Conservation (phyloP, 2,113 vertebrate genomes). For the Alces alces region DNA sequence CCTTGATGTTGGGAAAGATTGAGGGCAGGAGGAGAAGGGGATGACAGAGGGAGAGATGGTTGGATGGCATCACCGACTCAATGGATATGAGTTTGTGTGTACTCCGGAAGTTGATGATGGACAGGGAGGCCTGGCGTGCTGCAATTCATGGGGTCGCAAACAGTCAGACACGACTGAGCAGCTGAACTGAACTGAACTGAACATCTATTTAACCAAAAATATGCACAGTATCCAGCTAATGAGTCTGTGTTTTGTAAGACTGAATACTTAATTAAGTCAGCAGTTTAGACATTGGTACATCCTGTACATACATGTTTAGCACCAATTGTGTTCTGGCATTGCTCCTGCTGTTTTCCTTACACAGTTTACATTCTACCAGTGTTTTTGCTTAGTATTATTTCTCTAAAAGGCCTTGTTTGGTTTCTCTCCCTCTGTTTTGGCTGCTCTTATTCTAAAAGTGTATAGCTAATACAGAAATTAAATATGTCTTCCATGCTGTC, state of each 20-base stretch:
- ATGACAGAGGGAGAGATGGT: fast-evolving
- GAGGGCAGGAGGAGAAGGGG: neutral
- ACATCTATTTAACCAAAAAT: neutral
- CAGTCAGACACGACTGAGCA: neutral
- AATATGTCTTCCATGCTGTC: neutral
- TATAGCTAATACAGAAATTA: neutral
- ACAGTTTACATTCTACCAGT: neutral
- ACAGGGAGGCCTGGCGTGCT: fast-evolving
- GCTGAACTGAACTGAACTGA: neutral
- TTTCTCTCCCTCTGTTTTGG: neutral
- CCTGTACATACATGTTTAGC: neutral
- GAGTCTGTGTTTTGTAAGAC: neutral
- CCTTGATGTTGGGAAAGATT: neutral
- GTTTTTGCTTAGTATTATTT: neutral
- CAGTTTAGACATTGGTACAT: neutral
- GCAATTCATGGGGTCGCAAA: neutral
- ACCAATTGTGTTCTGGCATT: neutral
- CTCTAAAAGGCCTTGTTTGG: neutral
- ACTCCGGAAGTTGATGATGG: neutral
- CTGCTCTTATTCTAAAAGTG: neutral
- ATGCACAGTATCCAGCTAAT: neutral
- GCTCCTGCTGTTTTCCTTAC: neutral
- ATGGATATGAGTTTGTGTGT: neutral
- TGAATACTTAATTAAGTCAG: neutral
- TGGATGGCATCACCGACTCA: neutral